Evolutionary conservation across 2,888 invertebrate species (phyloP).

Genomic region (Drosophila pullipes): DNA sequence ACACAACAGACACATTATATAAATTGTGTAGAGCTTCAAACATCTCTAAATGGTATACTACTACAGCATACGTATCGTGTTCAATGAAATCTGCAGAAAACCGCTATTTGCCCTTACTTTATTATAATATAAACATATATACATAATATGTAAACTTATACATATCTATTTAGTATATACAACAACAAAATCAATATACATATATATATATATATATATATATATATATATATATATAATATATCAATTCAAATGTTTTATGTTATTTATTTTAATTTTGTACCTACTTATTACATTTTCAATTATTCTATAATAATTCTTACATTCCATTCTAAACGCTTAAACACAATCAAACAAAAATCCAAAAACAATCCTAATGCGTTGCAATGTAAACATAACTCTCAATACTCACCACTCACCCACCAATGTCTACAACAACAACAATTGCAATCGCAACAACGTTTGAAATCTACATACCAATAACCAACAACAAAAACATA

Average conservation of each 20-base stretch:
- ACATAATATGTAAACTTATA: constrained; percentile 33
- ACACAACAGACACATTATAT: constrained; percentile 20
- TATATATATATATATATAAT: constrained; percentile 27
- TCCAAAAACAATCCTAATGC: constrained; percentile 61
- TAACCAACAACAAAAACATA: constrained; percentile 30
- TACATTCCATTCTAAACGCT: constrained; percentile 72
- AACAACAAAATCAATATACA: not conserved
- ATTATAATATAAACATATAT: constrained; percentile 37
- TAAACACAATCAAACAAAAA: constrained; percentile 48
- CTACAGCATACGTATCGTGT: constrained; percentile 30
- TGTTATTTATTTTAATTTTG: constrained; percentile 25
- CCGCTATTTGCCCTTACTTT: constrained; percentile 55
- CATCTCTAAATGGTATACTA: constrained; percentile 57
- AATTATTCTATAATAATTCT: constrained; percentile 72
- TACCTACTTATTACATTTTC: constrained; percentile 55
- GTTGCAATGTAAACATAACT: constrained; percentile 69
- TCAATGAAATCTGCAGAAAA: constrained; percentile 26
- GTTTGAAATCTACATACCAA: constrained; percentile 34
- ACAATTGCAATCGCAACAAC: constrained; percentile 36
- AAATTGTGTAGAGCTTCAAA: constrained; percentile 57
- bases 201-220: constrained; percentile 6
- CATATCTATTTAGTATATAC: constrained; percentile 8
- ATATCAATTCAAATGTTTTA: constrained; percentile 33
- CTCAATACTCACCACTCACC: constrained; percentile 70
- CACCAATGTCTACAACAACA: constrained; percentile 51